phyloP scores from a whole-genome alignment of 2,797 vertebrate genomes.

The Chaunax sp. region DNA sequence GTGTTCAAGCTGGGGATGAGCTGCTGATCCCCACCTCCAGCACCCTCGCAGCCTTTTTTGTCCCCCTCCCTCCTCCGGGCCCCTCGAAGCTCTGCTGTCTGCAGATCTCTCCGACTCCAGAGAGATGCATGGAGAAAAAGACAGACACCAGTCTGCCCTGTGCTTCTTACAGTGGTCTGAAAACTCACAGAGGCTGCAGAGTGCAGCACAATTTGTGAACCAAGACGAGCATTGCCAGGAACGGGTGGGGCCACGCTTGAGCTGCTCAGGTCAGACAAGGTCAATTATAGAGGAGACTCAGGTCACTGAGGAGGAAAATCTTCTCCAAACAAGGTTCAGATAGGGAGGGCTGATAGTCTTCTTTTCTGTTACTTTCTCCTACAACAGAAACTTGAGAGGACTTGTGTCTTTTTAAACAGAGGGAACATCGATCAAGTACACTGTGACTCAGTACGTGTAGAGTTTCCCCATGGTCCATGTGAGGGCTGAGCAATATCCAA shows the following conservation, averaged over 20 bases:
- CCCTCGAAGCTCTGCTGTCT: conserved; percentile 58
- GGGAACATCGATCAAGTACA: conserved; percentile 25
- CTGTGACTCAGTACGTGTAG: conserved; percentile 8
- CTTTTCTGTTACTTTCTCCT: conserved; percentile 33
- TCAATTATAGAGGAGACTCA: conserved; percentile 33
- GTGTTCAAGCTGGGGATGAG: conserved; percentile 74
- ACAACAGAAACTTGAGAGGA: conserved; percentile 38
- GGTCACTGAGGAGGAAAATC: conserved; percentile 26
- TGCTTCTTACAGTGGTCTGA: conserved; percentile 54
- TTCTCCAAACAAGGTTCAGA: conserved; percentile 40
- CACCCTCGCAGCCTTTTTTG: conserved; percentile 30
- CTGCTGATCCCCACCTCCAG: conserved; percentile 65
- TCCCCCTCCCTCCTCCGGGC: conserved; percentile 21
- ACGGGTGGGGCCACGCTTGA: conserved; percentile 16
- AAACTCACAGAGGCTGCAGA: conserved; percentile 30
- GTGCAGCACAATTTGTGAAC: conserved; percentile 40
- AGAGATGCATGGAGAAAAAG: conserved; percentile 50
- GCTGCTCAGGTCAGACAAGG: conserved; percentile 60
- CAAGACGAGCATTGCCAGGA: conserved; percentile 36
- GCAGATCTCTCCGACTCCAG: conserved; percentile 50
- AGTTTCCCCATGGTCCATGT: conserved; percentile 13
- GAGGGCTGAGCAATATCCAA: conserved; percentile 23
- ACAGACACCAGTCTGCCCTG: conserved; percentile 42
- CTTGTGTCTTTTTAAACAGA: conserved; percentile 34
- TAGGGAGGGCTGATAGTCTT: conserved; percentile 12